phyloP scores from a whole-genome alignment of 2,888 invertebrate genomes.

The Chymomyza amoena region DNA sequence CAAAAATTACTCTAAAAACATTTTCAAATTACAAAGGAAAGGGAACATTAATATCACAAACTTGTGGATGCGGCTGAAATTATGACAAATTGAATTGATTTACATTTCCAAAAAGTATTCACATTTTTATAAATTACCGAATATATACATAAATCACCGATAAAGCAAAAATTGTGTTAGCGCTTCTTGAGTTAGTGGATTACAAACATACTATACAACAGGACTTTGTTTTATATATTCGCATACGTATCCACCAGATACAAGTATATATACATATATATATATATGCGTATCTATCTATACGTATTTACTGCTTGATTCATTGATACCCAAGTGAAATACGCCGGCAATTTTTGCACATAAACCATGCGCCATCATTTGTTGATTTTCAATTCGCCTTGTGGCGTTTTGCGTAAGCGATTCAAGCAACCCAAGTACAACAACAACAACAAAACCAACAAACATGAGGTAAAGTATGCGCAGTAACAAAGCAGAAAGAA shows the following conservation, averaged over 20 bases:
- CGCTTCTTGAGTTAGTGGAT: too few relatives aligned
- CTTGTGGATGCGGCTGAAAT: too few relatives aligned
- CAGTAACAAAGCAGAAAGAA: conserved; percentile 1
- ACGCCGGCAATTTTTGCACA: neutral
- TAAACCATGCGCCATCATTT: neutral
- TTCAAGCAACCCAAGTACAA: neutral
- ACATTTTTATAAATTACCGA: too few relatives aligned
- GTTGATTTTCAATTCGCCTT: neutral
- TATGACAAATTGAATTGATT: too few relatives aligned
- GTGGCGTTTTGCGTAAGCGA: neutral
- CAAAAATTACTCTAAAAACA: neutral
- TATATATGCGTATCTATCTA: neutral
- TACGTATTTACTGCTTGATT: conserved; percentile 2
- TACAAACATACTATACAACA: neutral
- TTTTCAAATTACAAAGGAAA: too few relatives aligned
- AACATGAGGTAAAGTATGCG: neutral
- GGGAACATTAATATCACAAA: too few relatives aligned
- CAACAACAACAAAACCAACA: neutral
- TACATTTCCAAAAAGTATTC: too few relatives aligned
- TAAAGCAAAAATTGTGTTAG: too few relatives aligned
- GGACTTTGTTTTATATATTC: neutral
- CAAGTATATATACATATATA: neutral
- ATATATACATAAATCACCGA: too few relatives aligned
- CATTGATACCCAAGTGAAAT: neutral
- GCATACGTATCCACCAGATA: neutral